These are phyloP conservation scores for Eupithecia inturbata DNA, from an alignment of 2,888 invertebrate species.

Conservation along the genomic window DNA sequence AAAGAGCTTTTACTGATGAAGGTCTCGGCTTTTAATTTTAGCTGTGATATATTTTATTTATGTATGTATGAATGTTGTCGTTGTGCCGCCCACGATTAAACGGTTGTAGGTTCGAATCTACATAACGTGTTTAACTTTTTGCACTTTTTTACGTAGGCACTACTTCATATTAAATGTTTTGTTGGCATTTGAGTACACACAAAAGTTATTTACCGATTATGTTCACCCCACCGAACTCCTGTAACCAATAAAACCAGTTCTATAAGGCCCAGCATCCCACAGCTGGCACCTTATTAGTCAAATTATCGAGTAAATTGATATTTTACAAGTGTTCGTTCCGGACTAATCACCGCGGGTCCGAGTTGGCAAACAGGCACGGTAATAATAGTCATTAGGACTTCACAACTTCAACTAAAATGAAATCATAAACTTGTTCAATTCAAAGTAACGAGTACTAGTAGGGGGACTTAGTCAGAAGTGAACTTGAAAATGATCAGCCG, in stretches of 20 bases:
- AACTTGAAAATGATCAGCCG: neutral
- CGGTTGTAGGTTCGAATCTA: slow-evolving; percentile 2
- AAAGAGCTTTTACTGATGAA: slow-evolving; percentile 3
- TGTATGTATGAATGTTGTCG: too few relatives aligned
- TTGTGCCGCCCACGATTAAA: neutral
- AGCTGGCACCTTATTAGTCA: slow-evolving; percentile 3
- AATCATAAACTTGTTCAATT: neutral
- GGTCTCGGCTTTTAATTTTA: neutral
- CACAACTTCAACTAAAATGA: neutral
- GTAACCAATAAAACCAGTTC: neutral
- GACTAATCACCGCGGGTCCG: neutral
- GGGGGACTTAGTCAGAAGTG: neutral
- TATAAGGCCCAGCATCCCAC: slow-evolving; percentile 1
- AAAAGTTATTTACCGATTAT: neutral
- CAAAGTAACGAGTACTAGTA: too few relatives aligned
- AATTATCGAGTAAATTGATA: slow-evolving; percentile 26
- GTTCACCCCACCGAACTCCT: neutral
- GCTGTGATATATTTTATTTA: too few relatives aligned
- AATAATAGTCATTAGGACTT: slow-evolving; percentile 1
- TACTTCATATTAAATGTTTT: neutral
- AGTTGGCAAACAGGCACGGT: neutral
- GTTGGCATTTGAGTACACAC: neutral
- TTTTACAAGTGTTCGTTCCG: slow-evolving; percentile 19
- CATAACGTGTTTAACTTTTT: slow-evolving; percentile 9
- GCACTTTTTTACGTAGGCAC: neutral